phyloP scores from a whole-genome alignment of 2,888 invertebrate genomes.

The Eupithecia inturbata region DNA sequence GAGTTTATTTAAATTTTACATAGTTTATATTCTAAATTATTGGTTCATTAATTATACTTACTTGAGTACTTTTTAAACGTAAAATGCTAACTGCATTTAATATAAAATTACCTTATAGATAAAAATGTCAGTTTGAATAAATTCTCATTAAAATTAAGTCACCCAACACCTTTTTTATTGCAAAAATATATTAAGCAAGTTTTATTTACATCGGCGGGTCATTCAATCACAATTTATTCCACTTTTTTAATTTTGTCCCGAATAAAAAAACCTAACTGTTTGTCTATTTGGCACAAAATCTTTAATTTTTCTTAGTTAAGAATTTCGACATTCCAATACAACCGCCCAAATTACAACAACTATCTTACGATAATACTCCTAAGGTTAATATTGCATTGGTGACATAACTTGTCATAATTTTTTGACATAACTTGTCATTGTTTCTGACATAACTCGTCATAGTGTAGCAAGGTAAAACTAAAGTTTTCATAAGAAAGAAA shows the following conservation, averaged over 20 bases:
- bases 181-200: slow-evolving; percentile 47
- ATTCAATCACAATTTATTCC: slow-evolving; percentile 49
- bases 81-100: slow-evolving; percentile 69
- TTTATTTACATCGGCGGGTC: slow-evolving; percentile 70
- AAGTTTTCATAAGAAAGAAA: slow-evolving; percentile 5
- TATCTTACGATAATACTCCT: slow-evolving; percentile 35
- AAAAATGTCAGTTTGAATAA: slow-evolving; percentile 38
- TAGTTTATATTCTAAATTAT: slow-evolving; percentile 74
- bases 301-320: slow-evolving; percentile 41
- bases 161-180: slow-evolving; percentile 69
- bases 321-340: slow-evolving; percentile 39
- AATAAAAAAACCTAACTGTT: slow-evolving; percentile 66
- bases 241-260: slow-evolving; percentile 73
- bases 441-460: slow-evolving; percentile 36
- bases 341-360: slow-evolving; percentile 33
- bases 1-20: slow-evolving; percentile 49
- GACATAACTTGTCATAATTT: slow-evolving; percentile 48
- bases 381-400: slow-evolving; percentile 48
- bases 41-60: slow-evolving; percentile 66
- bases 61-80: slow-evolving; percentile 46
- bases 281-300: slow-evolving; percentile 83
- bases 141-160: slow-evolving; percentile 39
- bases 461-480: slow-evolving; percentile 13
- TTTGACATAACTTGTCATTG: slow-evolving; percentile 29
- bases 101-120: slow-evolving; percentile 40